Percentiles rank a stretch among this genome's conserved stretches.
Evolutionary conservation across 2,113 vertebrate genomes (phyloP).

Genomic region (Ranitomeya imitator): DNA sequence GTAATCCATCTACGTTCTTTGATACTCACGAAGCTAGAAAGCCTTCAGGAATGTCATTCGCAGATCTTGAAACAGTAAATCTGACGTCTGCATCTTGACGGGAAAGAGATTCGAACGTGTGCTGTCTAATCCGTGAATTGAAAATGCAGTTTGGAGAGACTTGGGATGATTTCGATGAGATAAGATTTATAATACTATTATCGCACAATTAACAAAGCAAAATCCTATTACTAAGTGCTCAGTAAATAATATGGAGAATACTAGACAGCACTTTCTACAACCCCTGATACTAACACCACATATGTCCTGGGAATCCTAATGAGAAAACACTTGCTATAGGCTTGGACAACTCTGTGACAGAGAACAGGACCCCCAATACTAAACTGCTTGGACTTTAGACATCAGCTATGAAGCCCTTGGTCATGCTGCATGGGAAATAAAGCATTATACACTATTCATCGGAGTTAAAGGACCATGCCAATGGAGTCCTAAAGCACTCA

Average conservation of each 20-base stretch:
- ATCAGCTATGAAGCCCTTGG: not conserved
- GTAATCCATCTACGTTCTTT: constrained; percentile 58
- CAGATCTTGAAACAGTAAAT: constrained; percentile 47
- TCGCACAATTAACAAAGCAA: not conserved
- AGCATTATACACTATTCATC: not conserved
- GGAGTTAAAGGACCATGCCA: not conserved
- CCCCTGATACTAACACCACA: not conserved
- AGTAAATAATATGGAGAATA: not conserved
- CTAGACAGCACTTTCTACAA: not conserved
- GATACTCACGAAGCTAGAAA: constrained; percentile 54
- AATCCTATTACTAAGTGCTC: not conserved
- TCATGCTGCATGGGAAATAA: not conserved
- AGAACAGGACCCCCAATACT: not conserved
- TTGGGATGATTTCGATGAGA: not conserved
- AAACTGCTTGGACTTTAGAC: not conserved
- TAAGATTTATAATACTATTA: not conserved
- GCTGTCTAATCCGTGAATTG: constrained; percentile 45
- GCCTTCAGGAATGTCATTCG: constrained; percentile 38
- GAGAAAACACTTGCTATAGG: not conserved
- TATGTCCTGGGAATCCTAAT: not conserved
- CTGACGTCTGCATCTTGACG: constrained; percentile 47
- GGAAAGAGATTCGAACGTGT: not conserved
- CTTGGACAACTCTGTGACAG: not conserved
- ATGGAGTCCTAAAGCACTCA: not conserved
- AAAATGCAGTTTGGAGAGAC: not conserved